Evolutionary conservation across 2,113 vertebrate genomes (phyloP).

Genomic region (Acanthochromis polyacanthus): DNA sequence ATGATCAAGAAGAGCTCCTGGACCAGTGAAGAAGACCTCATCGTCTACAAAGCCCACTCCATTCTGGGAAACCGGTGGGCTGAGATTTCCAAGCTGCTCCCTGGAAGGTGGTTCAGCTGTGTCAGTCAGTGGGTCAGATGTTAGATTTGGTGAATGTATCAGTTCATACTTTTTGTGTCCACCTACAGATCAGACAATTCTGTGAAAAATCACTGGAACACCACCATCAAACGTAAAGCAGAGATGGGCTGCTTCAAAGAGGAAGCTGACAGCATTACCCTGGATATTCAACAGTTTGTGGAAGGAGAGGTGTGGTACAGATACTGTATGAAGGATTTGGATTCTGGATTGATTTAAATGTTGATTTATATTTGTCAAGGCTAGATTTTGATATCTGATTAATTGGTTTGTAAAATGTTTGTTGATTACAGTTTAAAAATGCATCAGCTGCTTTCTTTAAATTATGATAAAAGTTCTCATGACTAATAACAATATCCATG

Average conservation of each 20-base stretch:
- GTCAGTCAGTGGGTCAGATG: too few species aligned
- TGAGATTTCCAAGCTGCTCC: slow-evolving; percentile 94
- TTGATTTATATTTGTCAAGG: too few species aligned
- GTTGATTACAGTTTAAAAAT: too few species aligned
- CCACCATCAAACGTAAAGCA: slow-evolving; percentile 89
- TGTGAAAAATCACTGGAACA: slow-evolving; percentile 96
- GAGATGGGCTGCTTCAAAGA: slow-evolving; percentile 86
- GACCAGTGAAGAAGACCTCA: slow-evolving; percentile 93
- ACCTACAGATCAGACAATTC: slow-evolving; percentile 90
- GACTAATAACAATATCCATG: too few species aligned
- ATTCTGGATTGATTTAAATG: too few species aligned
- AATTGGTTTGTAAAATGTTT: too few species aligned
- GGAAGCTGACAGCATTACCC: slow-evolving; percentile 71
- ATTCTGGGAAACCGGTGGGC: slow-evolving; percentile 95
- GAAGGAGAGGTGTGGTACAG: slow-evolving; percentile 81
- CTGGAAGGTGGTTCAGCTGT: slow-evolving; percentile 90
- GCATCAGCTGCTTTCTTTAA: too few species aligned
- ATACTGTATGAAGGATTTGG: background rate
- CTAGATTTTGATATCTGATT: too few species aligned
- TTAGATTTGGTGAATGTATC: background rate
- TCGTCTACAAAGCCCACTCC: slow-evolving; percentile 93
- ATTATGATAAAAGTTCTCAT: too few species aligned
- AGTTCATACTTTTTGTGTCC: background rate
- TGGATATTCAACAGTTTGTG: slow-evolving; percentile 80
- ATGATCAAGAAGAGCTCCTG: slow-evolving; percentile 92